Conservation (phyloP, 2,797 vertebrate species). For the Spinus olivaceus region DNA sequence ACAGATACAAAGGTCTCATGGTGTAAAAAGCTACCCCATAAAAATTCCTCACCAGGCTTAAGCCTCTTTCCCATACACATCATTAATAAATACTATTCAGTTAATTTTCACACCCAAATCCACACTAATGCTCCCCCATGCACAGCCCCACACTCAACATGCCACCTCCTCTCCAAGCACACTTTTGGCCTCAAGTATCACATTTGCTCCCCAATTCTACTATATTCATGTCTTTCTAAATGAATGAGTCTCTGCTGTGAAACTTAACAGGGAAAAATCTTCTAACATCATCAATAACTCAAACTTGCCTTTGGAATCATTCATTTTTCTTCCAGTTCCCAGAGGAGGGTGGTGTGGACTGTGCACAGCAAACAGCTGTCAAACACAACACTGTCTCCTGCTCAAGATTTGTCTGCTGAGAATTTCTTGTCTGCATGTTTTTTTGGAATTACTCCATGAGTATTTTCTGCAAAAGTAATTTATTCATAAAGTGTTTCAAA, state of each 20-base stretch:
- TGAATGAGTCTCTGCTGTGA: neutral
- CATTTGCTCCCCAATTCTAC: neutral
- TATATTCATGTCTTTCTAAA: neutral
- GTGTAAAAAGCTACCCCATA: neutral
- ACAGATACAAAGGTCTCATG: neutral
- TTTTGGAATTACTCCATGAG: neutral
- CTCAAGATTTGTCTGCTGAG: neutral
- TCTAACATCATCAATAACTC: neutral
- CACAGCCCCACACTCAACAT: accelerated
- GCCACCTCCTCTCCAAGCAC: neutral
- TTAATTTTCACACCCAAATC: neutral
- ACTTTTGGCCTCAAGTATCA: neutral
- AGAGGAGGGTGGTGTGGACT: neutral
- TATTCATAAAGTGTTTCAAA: neutral
- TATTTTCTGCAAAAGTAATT: conserved; percentile 12
- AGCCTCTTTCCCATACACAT: neutral
- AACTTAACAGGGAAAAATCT: neutral
- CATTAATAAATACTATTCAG: neutral
- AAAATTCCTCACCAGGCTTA: neutral
- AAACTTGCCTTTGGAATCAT: neutral
- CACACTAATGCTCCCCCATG: neutral
- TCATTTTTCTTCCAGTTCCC: neutral
- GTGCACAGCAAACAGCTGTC: neutral
- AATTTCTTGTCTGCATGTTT: neutral
- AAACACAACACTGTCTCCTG: neutral